Evolutionary conservation across 2,797 vertebrate species (phyloP).

Genomic region (Characodon lateralis): DNA sequence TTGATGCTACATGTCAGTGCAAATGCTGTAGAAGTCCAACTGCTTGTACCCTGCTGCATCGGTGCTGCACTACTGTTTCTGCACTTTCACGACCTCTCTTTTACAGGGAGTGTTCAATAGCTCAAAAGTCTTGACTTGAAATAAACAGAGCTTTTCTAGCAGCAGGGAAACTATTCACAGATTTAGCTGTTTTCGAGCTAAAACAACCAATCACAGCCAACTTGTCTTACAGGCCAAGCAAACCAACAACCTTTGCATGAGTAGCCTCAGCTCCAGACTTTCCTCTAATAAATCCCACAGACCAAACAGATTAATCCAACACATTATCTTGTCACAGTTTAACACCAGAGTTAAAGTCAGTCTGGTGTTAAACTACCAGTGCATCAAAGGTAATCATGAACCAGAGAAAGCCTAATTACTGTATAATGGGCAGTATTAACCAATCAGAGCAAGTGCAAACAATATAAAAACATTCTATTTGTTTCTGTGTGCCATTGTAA

Average conservation of each 20-base stretch:
- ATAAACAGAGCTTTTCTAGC: conserved; percentile 9
- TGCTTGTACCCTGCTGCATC: conserved; percentile 36
- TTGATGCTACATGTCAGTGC: conserved; percentile 14
- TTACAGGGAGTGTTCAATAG: conserved; percentile 13
- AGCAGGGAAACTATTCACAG: conserved; percentile 17
- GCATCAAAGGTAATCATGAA: conserved; percentile 21
- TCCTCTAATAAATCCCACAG: conserved; percentile 27
- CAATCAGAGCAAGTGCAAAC: conserved; percentile 37
- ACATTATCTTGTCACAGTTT: conserved; percentile 11
- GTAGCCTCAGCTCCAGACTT: conserved; percentile 24
- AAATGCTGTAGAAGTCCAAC: conserved; percentile 40
- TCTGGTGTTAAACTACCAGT: not conserved
- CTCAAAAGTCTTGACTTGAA: conserved; percentile 46
- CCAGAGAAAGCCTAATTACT: conserved; percentile 41
- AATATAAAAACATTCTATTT: conserved; percentile 61
- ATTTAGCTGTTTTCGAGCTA: conserved; percentile 49
- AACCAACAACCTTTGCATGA: conserved; percentile 43
- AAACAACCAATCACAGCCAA: conserved; percentile 56
- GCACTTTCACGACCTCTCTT: conserved; percentile 37
- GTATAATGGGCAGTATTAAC: conserved; percentile 19
- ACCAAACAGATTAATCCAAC: conserved; percentile 40
- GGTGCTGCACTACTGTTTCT: conserved; percentile 39
- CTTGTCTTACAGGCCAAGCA: conserved; percentile 32
- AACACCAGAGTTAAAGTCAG: not conserved
- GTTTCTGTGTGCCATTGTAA: not conserved